Base-by-base conservation (phyloP, 2,797 vertebrate species). In the Alcedo quadribrachys region DNA sequence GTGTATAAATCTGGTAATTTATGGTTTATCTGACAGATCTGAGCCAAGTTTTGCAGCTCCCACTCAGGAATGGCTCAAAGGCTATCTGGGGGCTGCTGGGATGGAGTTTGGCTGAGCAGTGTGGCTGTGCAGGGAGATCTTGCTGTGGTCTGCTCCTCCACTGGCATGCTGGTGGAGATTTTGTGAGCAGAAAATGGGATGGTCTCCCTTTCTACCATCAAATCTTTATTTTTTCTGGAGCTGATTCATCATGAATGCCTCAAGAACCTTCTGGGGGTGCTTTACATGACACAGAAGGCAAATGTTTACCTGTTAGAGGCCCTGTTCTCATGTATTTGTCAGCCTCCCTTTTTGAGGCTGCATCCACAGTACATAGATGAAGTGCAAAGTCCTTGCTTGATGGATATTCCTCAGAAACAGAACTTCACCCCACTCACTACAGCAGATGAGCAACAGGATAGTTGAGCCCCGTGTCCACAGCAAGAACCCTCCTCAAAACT, bases 141-240 rank as follows among this genome's bases (percentile, higher is more conserved):
- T n/a, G 11, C 43, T 17, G 12, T 8, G 19, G 11, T 40, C 32
- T 75, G 21, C 15, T 45, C 28, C 33, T 62, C 53, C 25, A 70
- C 54, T 20, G 22, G 30, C n/a, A 35, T 0, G 0, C 13, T 53
- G 10, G 0, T 8, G 27, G 20, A 48, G 16, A 22, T 33, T 32
- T 37, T 27, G n/a, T 43, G 9, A 69, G 11, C 30, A 24, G 16
- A 30, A 66, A 8, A 17, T 12, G 14, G 3, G 6, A 19, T 5
- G 4, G 3, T 7, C 9, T 32, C 16, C 4, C 8, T 32, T 57
- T 63, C 28, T 62, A 5, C 18, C 48, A 42, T 21, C n/a, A 70
- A 15, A 45, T 25, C 5, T 6, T 25, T 24, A 46, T 55, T 67
- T 55, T 6, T 51, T 67, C 40, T 63, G n/a, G 1, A 37, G 21